Evolutionary conservation across 2,113 vertebrate genomes (phyloP).

Genomic region (Sisor rabdophorus): DNA sequence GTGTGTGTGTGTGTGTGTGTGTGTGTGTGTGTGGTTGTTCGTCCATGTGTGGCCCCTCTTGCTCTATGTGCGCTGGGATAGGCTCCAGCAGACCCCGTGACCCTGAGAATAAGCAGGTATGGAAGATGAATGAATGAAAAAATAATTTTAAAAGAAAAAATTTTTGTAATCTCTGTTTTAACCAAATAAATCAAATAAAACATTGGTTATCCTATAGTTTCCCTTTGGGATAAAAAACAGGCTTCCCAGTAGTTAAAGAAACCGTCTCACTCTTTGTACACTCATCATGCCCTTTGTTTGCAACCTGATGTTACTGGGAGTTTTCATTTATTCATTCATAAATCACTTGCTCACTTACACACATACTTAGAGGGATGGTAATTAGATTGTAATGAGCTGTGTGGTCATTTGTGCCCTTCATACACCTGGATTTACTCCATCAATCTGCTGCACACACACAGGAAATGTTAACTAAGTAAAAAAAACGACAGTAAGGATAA

Average conservation of each 20-base stretch:
- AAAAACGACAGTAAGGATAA: not conserved
- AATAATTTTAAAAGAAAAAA: too few species aligned
- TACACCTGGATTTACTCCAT: conserved; percentile 39
- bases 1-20: too few species aligned
- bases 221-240: not conserved
- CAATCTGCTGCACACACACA: conserved; percentile 36
- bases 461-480: not conserved
- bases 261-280: not conserved
- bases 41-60: too few species aligned
- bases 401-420: conserved; percentile 7
- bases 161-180: not conserved
- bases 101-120: too few species aligned
- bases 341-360: conserved; percentile 2
- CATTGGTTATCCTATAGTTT: not conserved
- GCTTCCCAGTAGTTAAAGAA: too few species aligned
- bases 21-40: too few species aligned
- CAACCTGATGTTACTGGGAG: conserved; percentile 7
- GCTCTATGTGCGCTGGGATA: too few species aligned
- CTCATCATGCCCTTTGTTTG: not conserved
- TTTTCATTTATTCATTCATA: not conserved
- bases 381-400: conserved; percentile 43
- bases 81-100: too few species aligned
- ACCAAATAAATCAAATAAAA: not conserved
- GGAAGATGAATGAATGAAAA: too few species aligned
- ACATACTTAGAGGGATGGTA: conserved; percentile 14